Percentiles rank a stretch among this genome's conserved stretches.
These are phyloP conservation scores for Heteropelma amictum DNA, from an alignment of 2,888 invertebrate genomes.

Conservation along the genomic window DNA sequence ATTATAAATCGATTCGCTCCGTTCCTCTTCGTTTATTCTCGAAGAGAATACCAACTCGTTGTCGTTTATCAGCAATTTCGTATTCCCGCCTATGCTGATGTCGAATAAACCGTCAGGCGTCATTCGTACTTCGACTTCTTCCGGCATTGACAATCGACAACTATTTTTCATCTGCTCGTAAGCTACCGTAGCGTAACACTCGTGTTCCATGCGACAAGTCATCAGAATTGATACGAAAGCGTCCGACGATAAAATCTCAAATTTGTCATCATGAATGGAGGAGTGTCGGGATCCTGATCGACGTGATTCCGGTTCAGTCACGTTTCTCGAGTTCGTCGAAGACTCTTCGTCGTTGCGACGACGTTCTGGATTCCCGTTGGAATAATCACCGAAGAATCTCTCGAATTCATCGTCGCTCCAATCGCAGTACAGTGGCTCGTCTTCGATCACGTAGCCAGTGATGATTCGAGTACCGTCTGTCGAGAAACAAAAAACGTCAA, in stretches of 20 bases:
- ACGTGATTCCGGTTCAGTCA: background rate
- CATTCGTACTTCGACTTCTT: slow-evolving; percentile 65
- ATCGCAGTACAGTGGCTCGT: slow-evolving; percentile 65
- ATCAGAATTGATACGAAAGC: slow-evolving; percentile 71
- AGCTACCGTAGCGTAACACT: slow-evolving; percentile 79
- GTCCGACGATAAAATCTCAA: slow-evolving; percentile 62
- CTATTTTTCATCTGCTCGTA: slow-evolving; percentile 75
- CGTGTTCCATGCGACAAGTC: slow-evolving; percentile 78
- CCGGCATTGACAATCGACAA: slow-evolving; percentile 68
- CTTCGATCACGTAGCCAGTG: slow-evolving; percentile 65
- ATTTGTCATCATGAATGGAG: slow-evolving; percentile 43
- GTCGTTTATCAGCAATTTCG: slow-evolving; percentile 25
- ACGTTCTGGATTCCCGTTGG: slow-evolving; percentile 9
- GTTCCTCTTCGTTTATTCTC: background rate
- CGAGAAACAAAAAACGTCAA: background rate
- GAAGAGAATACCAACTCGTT: slow-evolving; percentile 23
- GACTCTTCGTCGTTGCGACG: slow-evolving; percentile 23
- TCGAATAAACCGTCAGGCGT: slow-evolving; percentile 58
- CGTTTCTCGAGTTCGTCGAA: slow-evolving; percentile 19
- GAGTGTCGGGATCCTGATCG: slow-evolving; percentile 50
- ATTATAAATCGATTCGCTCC: slow-evolving; percentile 42
- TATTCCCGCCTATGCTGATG: slow-evolving; percentile 23
- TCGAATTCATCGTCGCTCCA: slow-evolving; percentile 69
- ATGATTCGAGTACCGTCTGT: slow-evolving; percentile 72
- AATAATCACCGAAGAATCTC: slow-evolving; percentile 57